Percentiles rank a stretch among this genome's conserved stretches.
Evolutionary conservation across 2,888 invertebrate species (phyloP).

Genomic region (Zhuqinia jingwanae): DNA sequence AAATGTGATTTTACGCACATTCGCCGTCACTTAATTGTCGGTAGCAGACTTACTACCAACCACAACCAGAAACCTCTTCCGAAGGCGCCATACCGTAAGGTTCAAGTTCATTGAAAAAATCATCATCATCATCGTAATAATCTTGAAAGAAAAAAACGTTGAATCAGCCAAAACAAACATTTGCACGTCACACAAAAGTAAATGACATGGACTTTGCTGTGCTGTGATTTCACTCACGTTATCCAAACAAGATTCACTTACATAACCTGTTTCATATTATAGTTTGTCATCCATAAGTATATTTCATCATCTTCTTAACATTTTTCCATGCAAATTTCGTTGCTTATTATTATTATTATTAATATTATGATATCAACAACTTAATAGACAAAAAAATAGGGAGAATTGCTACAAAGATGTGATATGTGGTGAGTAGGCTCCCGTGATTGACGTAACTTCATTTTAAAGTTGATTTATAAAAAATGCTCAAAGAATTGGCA

Average conservation of each 20-base stretch:
- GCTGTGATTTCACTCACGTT: conserved; percentile 45
- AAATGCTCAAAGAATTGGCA: not conserved
- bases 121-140: not conserved
- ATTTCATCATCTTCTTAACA: not conserved
- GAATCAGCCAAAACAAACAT: conserved; percentile 5
- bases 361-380: too few species aligned
- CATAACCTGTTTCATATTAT: conserved; percentile 64
- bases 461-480: not conserved
- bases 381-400: too few species aligned
- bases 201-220: not conserved
- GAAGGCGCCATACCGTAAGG: conserved; percentile 51
- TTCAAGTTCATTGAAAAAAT: conserved; percentile 66
- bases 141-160: not conserved
- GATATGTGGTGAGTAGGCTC: too few species aligned
- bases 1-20: conserved; percentile 33
- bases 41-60: not conserved
- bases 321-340: not conserved
- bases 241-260: conserved; percentile 44
- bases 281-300: not conserved
- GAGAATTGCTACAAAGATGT: too few species aligned
- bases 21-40: not conserved
- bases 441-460: not conserved
- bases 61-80: conserved; percentile 17
- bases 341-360: not conserved
- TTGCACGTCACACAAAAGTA: not conserved